These are phyloP conservation scores for Channallabes apus DNA, from an alignment of 2,797 vertebrate species.

Conservation along the genomic window DNA sequence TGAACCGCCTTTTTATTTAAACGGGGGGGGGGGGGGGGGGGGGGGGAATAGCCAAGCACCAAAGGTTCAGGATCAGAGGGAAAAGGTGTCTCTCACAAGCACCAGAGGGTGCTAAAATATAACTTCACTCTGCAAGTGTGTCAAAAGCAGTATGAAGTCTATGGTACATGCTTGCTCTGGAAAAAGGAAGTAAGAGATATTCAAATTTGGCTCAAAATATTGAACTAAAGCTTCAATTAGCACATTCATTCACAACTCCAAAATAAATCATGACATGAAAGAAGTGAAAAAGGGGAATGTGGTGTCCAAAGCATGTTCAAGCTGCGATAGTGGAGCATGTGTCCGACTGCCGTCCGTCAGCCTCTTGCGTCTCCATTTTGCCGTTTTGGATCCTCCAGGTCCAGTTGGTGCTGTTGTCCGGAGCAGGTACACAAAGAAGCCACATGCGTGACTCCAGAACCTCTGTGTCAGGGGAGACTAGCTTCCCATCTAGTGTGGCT, in stretches of 20 bases:
- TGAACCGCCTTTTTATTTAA: too few relatives aligned
- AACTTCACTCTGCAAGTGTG: background rate
- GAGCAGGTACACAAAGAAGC: conserved; percentile 85
- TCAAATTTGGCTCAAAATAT: too few relatives aligned
- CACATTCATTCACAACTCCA: background rate
- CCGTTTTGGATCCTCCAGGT: conserved; percentile 87
- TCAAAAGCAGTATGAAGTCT: too few relatives aligned
- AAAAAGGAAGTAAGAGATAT: too few relatives aligned
- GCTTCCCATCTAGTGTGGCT: conserved; percentile 86
- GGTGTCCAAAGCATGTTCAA: conserved; percentile 20
- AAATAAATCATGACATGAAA: background rate
- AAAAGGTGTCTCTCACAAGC: background rate
- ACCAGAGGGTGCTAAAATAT: background rate
- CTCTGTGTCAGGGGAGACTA: conserved; percentile 79
- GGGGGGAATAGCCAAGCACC: background rate
- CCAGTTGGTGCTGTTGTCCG: conserved; percentile 82
- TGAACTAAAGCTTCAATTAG: background rate
- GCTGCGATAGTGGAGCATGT: conserved; percentile 48
- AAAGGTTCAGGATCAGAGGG: background rate
- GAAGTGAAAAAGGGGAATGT: conserved; percentile 30
- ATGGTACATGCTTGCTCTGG: background rate
- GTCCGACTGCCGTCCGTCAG: conserved; percentile 42
- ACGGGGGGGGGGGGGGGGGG: too few relatives aligned
- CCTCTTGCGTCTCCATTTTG: conserved; percentile 76
- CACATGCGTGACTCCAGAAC: conserved; percentile 82